Base-by-base conservation (phyloP, 2,113 vertebrate species). In the Sapajus apella region DNA sequence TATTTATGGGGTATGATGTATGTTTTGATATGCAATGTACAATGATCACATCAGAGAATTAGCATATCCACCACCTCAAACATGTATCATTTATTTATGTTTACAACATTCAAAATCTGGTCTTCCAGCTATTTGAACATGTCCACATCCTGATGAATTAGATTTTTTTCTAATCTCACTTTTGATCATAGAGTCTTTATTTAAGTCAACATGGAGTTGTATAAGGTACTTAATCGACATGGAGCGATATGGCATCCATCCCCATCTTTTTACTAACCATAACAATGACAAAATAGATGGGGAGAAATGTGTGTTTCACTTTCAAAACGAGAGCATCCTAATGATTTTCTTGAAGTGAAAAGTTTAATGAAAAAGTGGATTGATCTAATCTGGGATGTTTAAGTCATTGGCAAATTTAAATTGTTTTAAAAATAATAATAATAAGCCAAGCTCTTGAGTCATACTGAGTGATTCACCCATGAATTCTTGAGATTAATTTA, bases 401-500 rank as follows among this genome's bases (percentile, higher is more conserved):
- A 97, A 98, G 92, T 97, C 97, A 96, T 73, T 82, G 90, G 94
- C 90, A 97, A 95, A 92, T 96, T 96, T 96, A 97, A 97, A 96
- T 95, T 97, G 92, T 97, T 97, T 90, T 37, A 35, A 83, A 66
- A 97, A 94, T 93, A 96, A 97, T 95, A 97, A 87, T 97, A 96
- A 98, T 97, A 97, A 97, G 92, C 72, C 90, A 95, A 96, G 92
- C 68, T 96, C 88, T 96, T 98, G 97, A 98, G 94, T 98, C 97
- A 98, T 97, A 68, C 76, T 52, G 85, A 97, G 90, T 98, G 97
- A 98, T 97, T 98, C 97, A 98, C 85, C 84, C 97, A 91, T 92
- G 97, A 94, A 94, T 97, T 98, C 96, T 95, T 96, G 84, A 96
- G 90, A 95, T 98, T 98, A 97, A 98, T 97, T 97, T 97, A 96